Conservation (phyloP, 2,797 vertebrate species). For the Dallia pectoralis region DNA sequence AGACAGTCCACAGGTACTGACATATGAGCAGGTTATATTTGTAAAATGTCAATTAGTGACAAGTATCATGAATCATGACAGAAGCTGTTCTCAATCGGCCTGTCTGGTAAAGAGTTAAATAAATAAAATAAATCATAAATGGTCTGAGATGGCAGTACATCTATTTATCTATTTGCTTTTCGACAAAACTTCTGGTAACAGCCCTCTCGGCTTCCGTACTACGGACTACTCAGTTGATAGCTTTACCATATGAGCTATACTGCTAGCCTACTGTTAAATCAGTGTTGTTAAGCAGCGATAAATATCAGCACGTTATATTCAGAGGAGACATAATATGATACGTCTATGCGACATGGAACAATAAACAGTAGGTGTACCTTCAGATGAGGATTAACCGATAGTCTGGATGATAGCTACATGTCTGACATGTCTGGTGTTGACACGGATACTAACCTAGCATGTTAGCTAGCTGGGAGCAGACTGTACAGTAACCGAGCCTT, state of each 20-base stretch:
- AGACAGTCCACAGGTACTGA: too few relatives aligned
- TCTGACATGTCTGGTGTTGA: constrained; percentile 16
- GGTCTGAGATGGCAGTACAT: too few relatives aligned
- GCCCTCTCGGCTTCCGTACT: constrained; percentile 9
- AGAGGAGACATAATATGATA: constrained; percentile 11
- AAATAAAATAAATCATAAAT: too few relatives aligned
- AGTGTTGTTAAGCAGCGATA: constrained; percentile 1
- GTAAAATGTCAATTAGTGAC: too few relatives aligned
- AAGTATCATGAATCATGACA: too few relatives aligned
- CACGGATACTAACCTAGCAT: neutral
- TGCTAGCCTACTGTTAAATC: constrained; percentile 5
- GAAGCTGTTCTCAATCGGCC: too few relatives aligned
- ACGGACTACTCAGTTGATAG: neutral
- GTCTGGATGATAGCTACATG: constrained; percentile 13
- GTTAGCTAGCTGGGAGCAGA: neutral
- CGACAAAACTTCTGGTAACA: neutral
- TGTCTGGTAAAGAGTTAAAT: too few relatives aligned
- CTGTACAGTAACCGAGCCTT: neutral
- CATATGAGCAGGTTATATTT: too few relatives aligned
- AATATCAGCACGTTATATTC: constrained; percentile 8
- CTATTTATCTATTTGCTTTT: too few relatives aligned
- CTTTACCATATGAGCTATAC: neutral
- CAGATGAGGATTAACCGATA: constrained; percentile 6
- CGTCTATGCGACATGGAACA: constrained; percentile 5
- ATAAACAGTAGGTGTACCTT: constrained; percentile 3